A percentile compares a stretch with the other conserved stretches of the same genome.
Evolutionary conservation across 2,797 vertebrate genomes (phyloP).

Genomic region (Enteromius treurensis): DNA sequence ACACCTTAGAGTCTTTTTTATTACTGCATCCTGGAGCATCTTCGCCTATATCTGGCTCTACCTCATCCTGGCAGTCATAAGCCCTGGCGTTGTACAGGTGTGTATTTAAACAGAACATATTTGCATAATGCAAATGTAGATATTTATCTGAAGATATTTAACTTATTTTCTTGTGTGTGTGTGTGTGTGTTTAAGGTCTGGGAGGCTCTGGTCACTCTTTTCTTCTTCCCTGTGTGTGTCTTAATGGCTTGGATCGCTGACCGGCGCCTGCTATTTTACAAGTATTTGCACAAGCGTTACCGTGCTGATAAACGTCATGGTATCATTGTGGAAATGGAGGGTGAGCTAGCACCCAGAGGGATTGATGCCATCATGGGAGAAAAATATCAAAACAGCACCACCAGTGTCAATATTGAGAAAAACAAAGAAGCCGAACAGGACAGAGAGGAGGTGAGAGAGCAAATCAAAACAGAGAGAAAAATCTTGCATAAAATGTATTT

Average conservation of each 20-base stretch:
- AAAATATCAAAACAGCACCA: conserved; percentile 65
- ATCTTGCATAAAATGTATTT: background rate
- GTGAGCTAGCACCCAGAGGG: conserved; percentile 82
- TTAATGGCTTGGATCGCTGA: conserved; percentile 94
- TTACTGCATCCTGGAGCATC: conserved; percentile 93
- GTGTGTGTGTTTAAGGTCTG: conserved; percentile 77
- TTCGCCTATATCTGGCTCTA: conserved; percentile 97
- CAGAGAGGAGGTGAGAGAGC: conserved; percentile 81
- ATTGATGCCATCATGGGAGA: conserved; percentile 83
- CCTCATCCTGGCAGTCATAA: conserved; percentile 91
- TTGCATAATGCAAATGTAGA: background rate
- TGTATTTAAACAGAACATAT: background rate
- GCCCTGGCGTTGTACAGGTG: conserved; percentile 87
- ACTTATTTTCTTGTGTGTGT: background rate
- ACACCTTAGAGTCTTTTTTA: conserved; percentile 92
- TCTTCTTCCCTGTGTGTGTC: conserved; percentile 94
- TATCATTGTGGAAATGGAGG: conserved; percentile 93
- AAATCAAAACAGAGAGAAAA: background rate
- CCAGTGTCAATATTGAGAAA: conserved; percentile 74
- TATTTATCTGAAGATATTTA: background rate
- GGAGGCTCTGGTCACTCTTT: conserved; percentile 89
- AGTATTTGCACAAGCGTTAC: conserved; percentile 92
- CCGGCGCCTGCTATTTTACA: conserved; percentile 92
- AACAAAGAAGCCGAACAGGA: conserved; percentile 83
- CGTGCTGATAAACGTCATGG: conserved; percentile 92